Conservation (phyloP, 1,140 invertebrate genomes). For the Temnothorax longispinosus region DNA sequence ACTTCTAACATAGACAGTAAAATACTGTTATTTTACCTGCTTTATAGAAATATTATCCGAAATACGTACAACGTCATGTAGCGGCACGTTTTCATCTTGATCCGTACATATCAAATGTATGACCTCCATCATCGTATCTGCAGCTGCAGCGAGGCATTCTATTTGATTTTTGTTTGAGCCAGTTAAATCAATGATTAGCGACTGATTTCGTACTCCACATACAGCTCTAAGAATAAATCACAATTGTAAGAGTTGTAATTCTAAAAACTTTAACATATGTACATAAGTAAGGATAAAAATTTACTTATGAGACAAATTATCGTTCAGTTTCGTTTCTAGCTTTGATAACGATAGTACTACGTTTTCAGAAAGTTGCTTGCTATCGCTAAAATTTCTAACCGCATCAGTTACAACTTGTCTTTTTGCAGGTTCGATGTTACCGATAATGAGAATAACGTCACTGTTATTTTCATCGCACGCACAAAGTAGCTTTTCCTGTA, state of each 20-base stretch:
- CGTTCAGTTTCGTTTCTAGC: neutral
- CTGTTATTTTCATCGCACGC: neutral
- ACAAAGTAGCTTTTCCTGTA: neutral
- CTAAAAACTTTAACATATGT: neutral
- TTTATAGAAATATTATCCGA: neutral
- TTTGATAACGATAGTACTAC: neutral
- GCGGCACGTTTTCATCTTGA: neutral
- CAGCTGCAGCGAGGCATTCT: neutral
- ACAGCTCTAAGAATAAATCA: neutral
- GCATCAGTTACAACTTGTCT: neutral
- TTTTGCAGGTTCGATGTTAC: neutral
- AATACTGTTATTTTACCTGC: neutral
- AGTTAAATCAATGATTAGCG: neutral
- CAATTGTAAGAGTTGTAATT: neutral
- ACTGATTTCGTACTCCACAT: neutral
- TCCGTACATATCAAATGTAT: neutral
- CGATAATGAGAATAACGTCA: conserved; percentile 9
- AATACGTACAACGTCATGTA: neutral
- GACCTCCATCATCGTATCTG: neutral
- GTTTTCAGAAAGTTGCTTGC: neutral
- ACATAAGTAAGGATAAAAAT: neutral
- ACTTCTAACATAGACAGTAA: neutral
- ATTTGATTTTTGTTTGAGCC: neutral
- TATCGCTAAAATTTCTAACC: neutral
- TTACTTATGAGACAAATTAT: neutral